phyloP scores from a whole-genome alignment of 2,797 vertebrate genomes.

The Channa striata region DNA sequence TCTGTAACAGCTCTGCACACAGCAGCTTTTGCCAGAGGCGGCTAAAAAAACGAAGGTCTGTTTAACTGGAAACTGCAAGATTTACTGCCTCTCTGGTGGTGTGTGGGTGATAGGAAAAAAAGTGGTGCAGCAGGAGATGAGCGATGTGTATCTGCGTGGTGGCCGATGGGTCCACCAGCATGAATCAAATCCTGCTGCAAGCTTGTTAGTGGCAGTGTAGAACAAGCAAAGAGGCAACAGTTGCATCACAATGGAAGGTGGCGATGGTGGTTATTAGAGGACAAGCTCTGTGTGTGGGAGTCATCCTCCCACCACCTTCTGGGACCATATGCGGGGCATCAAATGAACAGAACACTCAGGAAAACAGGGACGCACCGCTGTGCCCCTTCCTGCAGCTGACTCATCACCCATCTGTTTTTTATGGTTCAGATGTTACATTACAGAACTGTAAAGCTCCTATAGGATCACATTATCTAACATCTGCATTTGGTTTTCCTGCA shows the following conservation, averaged over 20 bases:
- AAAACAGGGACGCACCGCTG: conserved; percentile 16
- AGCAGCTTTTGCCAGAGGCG: conserved; percentile 17
- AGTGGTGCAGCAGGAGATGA: neutral
- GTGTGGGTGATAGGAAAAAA: conserved; percentile 27
- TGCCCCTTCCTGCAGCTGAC: conserved; percentile 34
- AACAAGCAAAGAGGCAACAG: conserved; percentile 16
- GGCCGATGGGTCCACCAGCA: conserved; percentile 12
- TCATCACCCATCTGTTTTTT: conserved; percentile 38
- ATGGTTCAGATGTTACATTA: conserved; percentile 4
- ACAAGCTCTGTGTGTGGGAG: conserved; percentile 16
- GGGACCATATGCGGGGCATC: conserved; percentile 25
- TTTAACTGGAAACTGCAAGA: conserved; percentile 27
- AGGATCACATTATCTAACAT: neutral
- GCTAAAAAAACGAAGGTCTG: conserved; percentile 28
- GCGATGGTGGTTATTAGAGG: neutral
- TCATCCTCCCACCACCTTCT: conserved; percentile 34
- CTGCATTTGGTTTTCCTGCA: too few relatives aligned
- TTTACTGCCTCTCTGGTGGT: conserved; percentile 1
- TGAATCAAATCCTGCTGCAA: conserved; percentile 21
- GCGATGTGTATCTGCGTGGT: conserved; percentile 9
- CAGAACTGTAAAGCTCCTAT: neutral
- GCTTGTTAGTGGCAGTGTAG: neutral
- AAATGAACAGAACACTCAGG: conserved; percentile 8
- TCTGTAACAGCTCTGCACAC: conserved; percentile 15
- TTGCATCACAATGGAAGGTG: neutral